phyloP scores from a whole-genome alignment of 2,888 invertebrate genomes.

The Tubiluchus corallicola region DNA sequence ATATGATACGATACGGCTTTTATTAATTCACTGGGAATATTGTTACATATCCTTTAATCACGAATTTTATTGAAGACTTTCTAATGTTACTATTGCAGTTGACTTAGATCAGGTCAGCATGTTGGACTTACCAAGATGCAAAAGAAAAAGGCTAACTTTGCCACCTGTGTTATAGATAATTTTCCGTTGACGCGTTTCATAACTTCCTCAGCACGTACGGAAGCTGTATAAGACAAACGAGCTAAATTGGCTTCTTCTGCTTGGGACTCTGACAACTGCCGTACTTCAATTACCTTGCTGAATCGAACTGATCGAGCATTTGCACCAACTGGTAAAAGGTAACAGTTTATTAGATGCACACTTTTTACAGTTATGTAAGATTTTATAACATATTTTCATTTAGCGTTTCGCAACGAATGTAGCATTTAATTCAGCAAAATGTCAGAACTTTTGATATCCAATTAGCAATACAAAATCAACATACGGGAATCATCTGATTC shows the following conservation, averaged over 20 bases:
- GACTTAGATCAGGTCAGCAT: no score
- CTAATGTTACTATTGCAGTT: no score
- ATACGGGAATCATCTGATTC: conserved; percentile 65
- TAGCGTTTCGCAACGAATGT: no score
- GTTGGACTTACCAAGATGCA: conserved; percentile 52
- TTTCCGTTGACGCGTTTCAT: conserved; percentile 54
- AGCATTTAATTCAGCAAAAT: conserved; percentile 10
- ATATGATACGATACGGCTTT: no score
- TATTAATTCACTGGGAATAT: no score
- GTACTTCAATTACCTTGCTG: conserved; percentile 50
- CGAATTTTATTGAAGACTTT: no score
- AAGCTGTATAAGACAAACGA: conserved; percentile 81
- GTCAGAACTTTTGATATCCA: no score
- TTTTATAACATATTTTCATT: no score
- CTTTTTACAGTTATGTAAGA: conserved; percentile 7
- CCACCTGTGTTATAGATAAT: conserved; percentile 51
- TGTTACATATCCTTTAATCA: no score
- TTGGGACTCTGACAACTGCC: conserved; percentile 33
- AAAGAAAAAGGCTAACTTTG: conserved; percentile 65
- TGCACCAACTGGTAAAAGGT: conserved; percentile 13
- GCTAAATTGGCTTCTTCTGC: conserved; percentile 83
- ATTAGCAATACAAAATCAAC: conserved; percentile 6
- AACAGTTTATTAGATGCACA: conserved; percentile 4
- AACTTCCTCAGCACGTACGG: conserved; percentile 58
- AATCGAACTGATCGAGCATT: conserved; percentile 60